These are phyloP conservation scores for Drosophila bipectinata DNA, from an alignment of 1,140 invertebrate genomes.

Conservation along the genomic window DNA sequence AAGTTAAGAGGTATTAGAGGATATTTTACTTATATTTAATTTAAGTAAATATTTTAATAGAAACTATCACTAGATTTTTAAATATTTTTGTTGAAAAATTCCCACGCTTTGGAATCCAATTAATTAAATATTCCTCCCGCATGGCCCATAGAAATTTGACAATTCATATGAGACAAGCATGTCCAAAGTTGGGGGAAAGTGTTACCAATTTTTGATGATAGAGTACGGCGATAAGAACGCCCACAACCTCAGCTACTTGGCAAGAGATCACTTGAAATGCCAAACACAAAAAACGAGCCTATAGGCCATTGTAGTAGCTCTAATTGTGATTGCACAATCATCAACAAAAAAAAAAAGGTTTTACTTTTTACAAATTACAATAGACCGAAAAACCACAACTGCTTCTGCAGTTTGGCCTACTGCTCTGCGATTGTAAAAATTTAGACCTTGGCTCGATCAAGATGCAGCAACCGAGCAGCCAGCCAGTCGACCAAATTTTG, in stretches of 20 bases:
- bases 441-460: constrained; percentile 64
- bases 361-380: constrained; percentile 69
- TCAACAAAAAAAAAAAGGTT: constrained; percentile 48
- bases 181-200: constrained; percentile 57
- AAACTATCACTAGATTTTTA: not conserved
- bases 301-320: constrained; percentile 38
- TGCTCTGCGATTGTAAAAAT: constrained; percentile 35
- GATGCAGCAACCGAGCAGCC: constrained; percentile 40
- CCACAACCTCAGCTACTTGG: not conserved
- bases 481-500: constrained; percentile 12
- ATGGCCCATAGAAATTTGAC: constrained; percentile 38
- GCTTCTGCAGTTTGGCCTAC: constrained; percentile 56
- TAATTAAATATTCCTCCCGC: constrained; percentile 54
- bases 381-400: constrained; percentile 37
- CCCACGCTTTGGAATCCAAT: constrained; percentile 45
- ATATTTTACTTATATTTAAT: not conserved
- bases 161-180: constrained; percentile 37
- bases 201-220: constrained; percentile 20
- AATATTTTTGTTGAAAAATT: constrained; percentile 11
- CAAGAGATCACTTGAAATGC: constrained; percentile 45
- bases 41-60: constrained; percentile 9
- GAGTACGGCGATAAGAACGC: constrained; percentile 51
- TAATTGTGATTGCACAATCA: constrained; percentile 60
- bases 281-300: constrained; percentile 40
- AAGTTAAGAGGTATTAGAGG: constrained; percentile 6